Conservation (phyloP, 2,888 invertebrate genomes). For the Sminthurides aquaticus region DNA sequence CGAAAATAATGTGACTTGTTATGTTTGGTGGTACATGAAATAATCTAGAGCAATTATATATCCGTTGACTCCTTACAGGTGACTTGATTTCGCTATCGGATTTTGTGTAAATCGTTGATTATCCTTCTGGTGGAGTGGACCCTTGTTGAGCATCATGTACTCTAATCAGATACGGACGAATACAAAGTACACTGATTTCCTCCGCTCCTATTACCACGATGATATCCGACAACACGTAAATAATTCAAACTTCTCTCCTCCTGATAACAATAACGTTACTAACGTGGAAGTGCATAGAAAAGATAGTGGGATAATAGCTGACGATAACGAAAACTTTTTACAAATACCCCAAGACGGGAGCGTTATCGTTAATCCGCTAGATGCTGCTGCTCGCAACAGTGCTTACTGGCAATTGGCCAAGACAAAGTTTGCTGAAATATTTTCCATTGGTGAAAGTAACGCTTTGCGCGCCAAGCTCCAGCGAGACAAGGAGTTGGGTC, state of each 20-base stretch:
- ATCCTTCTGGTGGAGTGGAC: too few species aligned
- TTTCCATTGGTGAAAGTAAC: conserved; percentile 32
- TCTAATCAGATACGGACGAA: conserved; percentile 17
- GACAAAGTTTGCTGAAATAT: conserved; percentile 38
- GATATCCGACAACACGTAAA: not conserved
- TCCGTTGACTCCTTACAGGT: too few species aligned
- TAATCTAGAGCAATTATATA: too few species aligned
- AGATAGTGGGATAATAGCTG: not conserved
- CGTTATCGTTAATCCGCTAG: not conserved
- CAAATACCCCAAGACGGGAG: not conserved
- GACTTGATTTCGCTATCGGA: too few species aligned
- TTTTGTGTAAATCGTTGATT: too few species aligned
- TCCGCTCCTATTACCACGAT: conserved; percentile 22
- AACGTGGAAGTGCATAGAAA: not conserved
- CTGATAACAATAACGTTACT: not conserved
- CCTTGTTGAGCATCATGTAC: conserved; percentile 20
- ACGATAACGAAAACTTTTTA: not conserved
- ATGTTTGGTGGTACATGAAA: too few species aligned
- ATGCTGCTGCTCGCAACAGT: conserved; percentile 2
- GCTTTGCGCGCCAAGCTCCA: conserved; percentile 27
- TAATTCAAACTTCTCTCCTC: not conserved
- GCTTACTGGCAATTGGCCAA: conserved; percentile 2
- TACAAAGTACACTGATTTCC: conserved; percentile 40
- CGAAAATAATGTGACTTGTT: too few species aligned
- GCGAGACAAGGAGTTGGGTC: conserved; percentile 5